Evolutionary conservation across 2,888 invertebrate species (phyloP).

Genomic region (Dione juno): DNA sequence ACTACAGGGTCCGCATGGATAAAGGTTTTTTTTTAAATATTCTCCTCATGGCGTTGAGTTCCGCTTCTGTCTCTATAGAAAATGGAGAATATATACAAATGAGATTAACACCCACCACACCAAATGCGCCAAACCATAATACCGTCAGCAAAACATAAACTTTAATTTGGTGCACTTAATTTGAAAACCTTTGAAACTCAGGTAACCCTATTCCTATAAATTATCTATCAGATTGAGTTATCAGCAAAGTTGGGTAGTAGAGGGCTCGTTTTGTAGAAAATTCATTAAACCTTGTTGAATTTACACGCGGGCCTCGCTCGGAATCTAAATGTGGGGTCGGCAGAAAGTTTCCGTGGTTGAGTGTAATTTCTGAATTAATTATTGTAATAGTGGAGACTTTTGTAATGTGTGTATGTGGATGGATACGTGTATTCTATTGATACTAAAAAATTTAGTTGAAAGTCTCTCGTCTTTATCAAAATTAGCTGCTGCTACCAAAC

Average conservation of each 20-base stretch:
- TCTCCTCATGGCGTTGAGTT: too few species aligned
- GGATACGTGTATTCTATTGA: neutral
- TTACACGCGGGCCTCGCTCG: constrained; percentile 54
- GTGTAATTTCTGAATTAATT: constrained; percentile 18
- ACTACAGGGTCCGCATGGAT: too few species aligned
- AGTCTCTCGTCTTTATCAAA: too few species aligned
- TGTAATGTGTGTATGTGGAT: neutral
- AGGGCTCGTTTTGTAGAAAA: constrained; percentile 39
- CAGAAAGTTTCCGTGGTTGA: constrained; percentile 49
- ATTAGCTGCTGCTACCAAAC: too few species aligned
- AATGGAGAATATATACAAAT: too few species aligned
- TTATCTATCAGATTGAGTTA: constrained; percentile 43
- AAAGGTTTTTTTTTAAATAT: too few species aligned
- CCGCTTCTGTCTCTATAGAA: too few species aligned
- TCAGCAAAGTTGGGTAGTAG: constrained; percentile 39
- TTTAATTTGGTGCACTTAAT: constrained; percentile 27
- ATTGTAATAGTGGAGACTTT: neutral
- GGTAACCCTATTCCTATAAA: constrained; percentile 36
- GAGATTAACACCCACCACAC: too few species aligned
- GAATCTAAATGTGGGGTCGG: constrained; percentile 55
- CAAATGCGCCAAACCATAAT: neutral
- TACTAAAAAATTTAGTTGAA: neutral
- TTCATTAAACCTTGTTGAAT: constrained; percentile 52
- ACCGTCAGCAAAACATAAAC: neutral
- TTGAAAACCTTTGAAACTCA: constrained; percentile 30